These are phyloP conservation scores for Rhynchomys soricoides DNA, from an alignment of 2,113 vertebrate species.

Conservation along the genomic window DNA sequence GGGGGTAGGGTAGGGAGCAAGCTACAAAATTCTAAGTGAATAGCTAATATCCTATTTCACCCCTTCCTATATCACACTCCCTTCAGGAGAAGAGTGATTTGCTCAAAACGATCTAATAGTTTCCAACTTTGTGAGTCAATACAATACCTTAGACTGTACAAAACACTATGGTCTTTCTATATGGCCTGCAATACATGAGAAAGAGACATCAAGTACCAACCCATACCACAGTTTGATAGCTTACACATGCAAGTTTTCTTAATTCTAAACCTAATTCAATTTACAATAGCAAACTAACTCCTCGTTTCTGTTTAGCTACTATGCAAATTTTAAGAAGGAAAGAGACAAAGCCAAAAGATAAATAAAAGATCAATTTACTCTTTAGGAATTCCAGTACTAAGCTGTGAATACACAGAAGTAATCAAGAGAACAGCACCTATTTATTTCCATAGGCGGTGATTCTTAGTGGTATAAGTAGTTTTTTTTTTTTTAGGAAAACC, in stretches of 20 bases:
- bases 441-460: neutral
- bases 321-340: neutral
- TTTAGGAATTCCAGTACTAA: neutral
- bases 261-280: slow-evolving; percentile 11
- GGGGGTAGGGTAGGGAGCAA: neutral
- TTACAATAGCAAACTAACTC: neutral
- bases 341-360: neutral
- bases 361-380: neutral
- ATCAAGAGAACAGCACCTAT: neutral
- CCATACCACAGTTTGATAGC: neutral
- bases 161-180: neutral
- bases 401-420: neutral
- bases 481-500: slow-evolving; percentile 36
- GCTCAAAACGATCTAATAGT: neutral
- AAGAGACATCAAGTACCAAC: neutral
- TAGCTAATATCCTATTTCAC: neutral
- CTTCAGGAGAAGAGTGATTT: neutral
- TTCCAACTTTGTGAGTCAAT: neutral
- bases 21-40: neutral
- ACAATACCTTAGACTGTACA: neutral
- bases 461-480: neutral
- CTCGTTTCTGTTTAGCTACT: neutral
- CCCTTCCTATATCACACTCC: neutral
- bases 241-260: neutral
- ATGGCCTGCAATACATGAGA: neutral